A percentile compares a stretch with the other conserved stretches of the same genome.
These are phyloP conservation scores for Hystrix cristata DNA, from an alignment of 2,113 vertebrate species.

Conservation along the genomic window DNA sequence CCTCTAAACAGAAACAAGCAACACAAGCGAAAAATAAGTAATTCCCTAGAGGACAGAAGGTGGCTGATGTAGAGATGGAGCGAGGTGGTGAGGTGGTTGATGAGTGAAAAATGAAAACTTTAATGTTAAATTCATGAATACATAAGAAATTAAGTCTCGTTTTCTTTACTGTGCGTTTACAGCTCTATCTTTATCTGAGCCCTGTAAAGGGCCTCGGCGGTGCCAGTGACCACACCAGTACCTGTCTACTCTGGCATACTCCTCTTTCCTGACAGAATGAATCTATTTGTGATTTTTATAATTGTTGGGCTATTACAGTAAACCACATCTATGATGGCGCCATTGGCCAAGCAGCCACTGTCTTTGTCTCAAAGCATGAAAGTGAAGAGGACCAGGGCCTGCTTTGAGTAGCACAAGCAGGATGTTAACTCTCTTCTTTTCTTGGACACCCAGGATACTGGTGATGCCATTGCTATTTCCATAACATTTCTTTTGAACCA, in stretches of 20 bases:
- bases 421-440: neutral
- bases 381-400: fast-evolving
- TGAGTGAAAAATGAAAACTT: conserved; percentile 13
- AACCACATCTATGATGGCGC: neutral
- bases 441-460: neutral
- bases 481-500: conserved; percentile 34
- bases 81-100: neutral
- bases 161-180: neutral
- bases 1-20: conserved; percentile 44
- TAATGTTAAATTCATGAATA: conserved; percentile 1
- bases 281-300: neutral
- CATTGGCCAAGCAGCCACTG: neutral
- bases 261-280: neutral
- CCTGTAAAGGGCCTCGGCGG: neutral
- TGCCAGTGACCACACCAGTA: neutral
- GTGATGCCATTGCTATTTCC: neutral
- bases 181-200: neutral
- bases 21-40: neutral
- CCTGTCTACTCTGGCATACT: too few species aligned
- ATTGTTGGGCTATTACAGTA: neutral
- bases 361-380: neutral
- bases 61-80: neutral
- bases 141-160: neutral
- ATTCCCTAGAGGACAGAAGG: neutral
- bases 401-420: neutral